A percentile compares a stretch with the other conserved stretches of the same genome.
phyloP scores from a whole-genome alignment of 1,140 invertebrate species.

The Brachionus plicatilis region DNA sequence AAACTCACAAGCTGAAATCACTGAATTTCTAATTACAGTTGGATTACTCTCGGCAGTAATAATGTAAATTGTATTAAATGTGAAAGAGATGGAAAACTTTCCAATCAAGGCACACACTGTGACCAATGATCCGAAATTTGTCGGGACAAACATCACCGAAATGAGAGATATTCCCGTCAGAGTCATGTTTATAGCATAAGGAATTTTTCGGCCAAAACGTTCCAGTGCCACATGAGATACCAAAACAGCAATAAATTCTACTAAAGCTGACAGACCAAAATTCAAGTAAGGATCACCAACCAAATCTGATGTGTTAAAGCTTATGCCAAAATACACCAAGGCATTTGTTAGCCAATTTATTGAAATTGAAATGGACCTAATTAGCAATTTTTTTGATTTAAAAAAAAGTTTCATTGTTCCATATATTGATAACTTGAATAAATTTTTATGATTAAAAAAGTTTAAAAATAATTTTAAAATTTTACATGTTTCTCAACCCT shows the following conservation, averaged over 20 bases:
- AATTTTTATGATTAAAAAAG: no score
- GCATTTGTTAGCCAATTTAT: conserved; percentile 44
- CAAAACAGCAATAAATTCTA: conserved; percentile 43
- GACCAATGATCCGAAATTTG: not conserved
- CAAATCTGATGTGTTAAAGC: conserved; percentile 43
- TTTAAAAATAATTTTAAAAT: not conserved
- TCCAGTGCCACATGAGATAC: conserved; percentile 41
- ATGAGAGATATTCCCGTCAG: not conserved
- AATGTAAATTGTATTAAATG: conserved; percentile 16
- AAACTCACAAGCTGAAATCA: not conserved
- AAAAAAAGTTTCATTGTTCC: conserved; percentile 27
- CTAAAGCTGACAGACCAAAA: conserved; percentile 44
- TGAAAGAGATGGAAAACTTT: conserved; percentile 31
- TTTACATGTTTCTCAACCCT: not conserved
- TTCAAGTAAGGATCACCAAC: conserved; percentile 45
- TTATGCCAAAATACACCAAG: conserved; percentile 46
- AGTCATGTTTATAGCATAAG: conserved; percentile 4
- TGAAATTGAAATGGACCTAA: not conserved
- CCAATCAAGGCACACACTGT: conserved; percentile 12
- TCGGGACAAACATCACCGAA: conserved; percentile 9
- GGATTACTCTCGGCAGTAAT: conserved; percentile 13
- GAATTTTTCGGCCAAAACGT: conserved; percentile 13
- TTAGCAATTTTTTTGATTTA: conserved; percentile 10
- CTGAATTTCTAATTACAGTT: conserved; percentile 23
- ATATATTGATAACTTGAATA: not conserved